These are phyloP conservation scores for Enteromius unitaeniatus DNA, from an alignment of 2,797 vertebrate species.

Conservation along the genomic window DNA sequence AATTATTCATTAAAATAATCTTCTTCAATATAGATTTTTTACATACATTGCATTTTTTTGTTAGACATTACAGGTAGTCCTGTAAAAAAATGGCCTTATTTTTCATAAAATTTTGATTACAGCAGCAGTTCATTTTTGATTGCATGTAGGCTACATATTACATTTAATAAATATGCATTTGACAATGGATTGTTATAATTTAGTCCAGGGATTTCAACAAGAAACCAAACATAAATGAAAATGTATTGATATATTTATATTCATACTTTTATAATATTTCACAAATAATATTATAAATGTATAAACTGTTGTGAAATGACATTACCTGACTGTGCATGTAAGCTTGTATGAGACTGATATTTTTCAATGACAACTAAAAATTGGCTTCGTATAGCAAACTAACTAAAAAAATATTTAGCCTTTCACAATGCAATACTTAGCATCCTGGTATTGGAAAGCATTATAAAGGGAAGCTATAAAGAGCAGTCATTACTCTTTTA, in stretches of 20 bases:
- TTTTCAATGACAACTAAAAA: background rate
- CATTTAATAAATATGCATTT: background rate
- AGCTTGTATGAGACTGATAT: background rate
- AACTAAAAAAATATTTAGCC: background rate
- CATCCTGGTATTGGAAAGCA: constrained; percentile 45
- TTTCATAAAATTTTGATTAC: background rate
- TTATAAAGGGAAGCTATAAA: constrained; percentile 52
- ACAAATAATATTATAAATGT: background rate
- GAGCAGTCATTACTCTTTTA: constrained; percentile 65
- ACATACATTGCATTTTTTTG: constrained; percentile 25
- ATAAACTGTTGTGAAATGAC: background rate
- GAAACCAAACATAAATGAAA: background rate
- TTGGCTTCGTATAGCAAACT: background rate
- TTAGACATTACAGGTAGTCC: background rate
- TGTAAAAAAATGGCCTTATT: background rate
- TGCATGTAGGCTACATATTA: background rate
- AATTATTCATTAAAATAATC: constrained; percentile 74
- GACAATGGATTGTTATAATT: background rate
- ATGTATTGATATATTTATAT: background rate
- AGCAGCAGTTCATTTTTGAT: background rate
- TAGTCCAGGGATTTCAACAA: background rate
- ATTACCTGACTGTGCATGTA: background rate
- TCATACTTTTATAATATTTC: background rate
- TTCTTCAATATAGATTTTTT: constrained; percentile 57
- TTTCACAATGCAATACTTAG: constrained; percentile 15